Evolutionary conservation across 2,797 vertebrate genomes (phyloP).

Genomic region (Peromyscus melanophrys): DNA sequence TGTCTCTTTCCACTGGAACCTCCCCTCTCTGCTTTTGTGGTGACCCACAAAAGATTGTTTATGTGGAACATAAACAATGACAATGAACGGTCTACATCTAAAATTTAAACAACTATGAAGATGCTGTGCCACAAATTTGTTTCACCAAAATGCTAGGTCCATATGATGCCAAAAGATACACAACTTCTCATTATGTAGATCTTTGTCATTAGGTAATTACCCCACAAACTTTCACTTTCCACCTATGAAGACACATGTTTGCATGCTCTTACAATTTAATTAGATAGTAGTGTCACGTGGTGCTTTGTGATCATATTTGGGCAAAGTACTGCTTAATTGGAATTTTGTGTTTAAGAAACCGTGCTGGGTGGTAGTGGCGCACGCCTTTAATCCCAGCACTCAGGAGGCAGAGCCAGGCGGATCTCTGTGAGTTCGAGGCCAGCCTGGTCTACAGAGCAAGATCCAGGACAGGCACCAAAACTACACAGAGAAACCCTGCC

Average conservation of each 20-base stretch:
- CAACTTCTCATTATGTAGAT: constrained; percentile 15
- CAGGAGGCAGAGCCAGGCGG: too few species aligned
- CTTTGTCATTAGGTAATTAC: neutral
- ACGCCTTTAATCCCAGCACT: too few species aligned
- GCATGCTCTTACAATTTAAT: neutral
- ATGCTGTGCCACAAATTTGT: neutral
- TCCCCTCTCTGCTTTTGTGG: neutral
- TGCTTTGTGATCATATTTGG: neutral
- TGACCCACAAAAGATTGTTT: neutral
- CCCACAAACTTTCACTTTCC: neutral
- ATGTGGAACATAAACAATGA: neutral
- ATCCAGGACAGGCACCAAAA: too few species aligned
- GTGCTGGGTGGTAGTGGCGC: too few species aligned
- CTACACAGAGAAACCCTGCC: too few species aligned
- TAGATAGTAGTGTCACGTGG: neutral
- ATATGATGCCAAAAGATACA: too few species aligned
- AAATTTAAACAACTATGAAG: neutral
- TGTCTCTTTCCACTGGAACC: neutral
- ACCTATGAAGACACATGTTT: neutral
- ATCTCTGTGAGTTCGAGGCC: too few species aligned
- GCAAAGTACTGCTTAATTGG: neutral
- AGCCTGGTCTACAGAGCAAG: too few species aligned
- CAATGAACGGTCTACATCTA: neutral
- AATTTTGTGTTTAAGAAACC: neutral
- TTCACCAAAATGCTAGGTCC: neutral